A percentile compares a stretch with the other conserved stretches of the same genome.
These are phyloP conservation scores for Luehdorfia chinensis DNA, from an alignment of 1,140 invertebrate genomes.

Conservation along the genomic window DNA sequence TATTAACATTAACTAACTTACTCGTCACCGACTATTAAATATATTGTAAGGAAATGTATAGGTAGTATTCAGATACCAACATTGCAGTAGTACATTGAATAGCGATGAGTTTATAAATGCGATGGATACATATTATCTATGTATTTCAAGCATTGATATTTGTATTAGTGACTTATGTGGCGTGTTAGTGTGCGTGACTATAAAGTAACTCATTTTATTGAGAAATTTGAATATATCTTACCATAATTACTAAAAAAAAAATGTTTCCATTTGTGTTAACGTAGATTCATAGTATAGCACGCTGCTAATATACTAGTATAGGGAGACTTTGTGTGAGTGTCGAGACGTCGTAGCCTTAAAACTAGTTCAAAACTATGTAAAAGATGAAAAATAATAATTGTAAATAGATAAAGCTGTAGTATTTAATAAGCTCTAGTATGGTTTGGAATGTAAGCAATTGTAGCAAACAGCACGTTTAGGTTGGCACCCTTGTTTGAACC, in stretches of 20 bases:
- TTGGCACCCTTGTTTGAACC: slow-evolving; percentile 30
- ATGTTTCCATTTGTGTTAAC: slow-evolving; percentile 49
- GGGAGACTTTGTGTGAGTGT: slow-evolving; percentile 54
- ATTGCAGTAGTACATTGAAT: slow-evolving; percentile 49
- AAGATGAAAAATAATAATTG: slow-evolving; percentile 53
- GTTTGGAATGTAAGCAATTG: slow-evolving; percentile 48
- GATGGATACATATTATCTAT: slow-evolving; percentile 39
- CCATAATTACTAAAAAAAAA: slow-evolving; percentile 38
- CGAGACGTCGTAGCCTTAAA: slow-evolving; percentile 70
- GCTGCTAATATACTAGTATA: slow-evolving; percentile 57
- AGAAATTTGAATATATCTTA: slow-evolving; percentile 13
- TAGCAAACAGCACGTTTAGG: slow-evolving; percentile 42
- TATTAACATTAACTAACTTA: slow-evolving; percentile 23
- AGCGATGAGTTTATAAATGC: slow-evolving; percentile 48
- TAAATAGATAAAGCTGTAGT: slow-evolving; percentile 65
- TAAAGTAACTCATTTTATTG: background rate
- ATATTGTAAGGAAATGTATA: too few species aligned
- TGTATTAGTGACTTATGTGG: slow-evolving; percentile 41
- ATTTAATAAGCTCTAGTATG: slow-evolving; percentile 52
- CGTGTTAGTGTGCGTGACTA: slow-evolving; percentile 61
- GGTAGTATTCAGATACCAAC: slow-evolving; percentile 27
- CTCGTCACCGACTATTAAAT: too few species aligned
- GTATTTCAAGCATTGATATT: slow-evolving; percentile 68
- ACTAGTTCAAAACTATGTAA: slow-evolving; percentile 74
- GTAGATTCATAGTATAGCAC: slow-evolving; percentile 37